These are phyloP conservation scores for Siphamia tubifer DNA, from an alignment of 2,113 vertebrate species.

Conservation along the genomic window DNA sequence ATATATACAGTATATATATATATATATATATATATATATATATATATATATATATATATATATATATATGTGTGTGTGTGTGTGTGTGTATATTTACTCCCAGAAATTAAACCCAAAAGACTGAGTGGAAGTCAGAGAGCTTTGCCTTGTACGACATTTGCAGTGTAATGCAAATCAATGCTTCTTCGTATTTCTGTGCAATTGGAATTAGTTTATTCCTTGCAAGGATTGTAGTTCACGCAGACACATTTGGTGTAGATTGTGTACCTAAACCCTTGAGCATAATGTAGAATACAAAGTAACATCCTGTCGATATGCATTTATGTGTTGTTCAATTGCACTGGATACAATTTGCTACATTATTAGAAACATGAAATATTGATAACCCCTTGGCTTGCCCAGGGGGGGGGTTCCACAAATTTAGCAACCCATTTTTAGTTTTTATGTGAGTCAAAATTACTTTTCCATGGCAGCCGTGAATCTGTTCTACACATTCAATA, in stretches of 20 bases:
- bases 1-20: too few species aligned
- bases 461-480: slow-evolving; percentile 34
- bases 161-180: neutral
- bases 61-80: too few species aligned
- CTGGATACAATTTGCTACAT: slow-evolving; percentile 43
- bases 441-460: slow-evolving; percentile 41
- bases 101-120: neutral
- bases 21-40: too few species aligned
- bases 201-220: slow-evolving; percentile 10
- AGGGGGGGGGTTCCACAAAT: neutral
- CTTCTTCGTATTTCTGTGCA: neutral
- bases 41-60: too few species aligned
- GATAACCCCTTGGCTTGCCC: slow-evolving; percentile 6
- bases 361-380: slow-evolving; percentile 66
- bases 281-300: slow-evolving; percentile 1
- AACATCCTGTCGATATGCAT: slow-evolving; percentile 42
- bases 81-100: too few species aligned
- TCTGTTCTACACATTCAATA: slow-evolving; percentile 16
- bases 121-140: neutral
- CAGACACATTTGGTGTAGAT: neutral
- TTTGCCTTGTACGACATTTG: neutral
- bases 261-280: neutral
- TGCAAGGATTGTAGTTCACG: slow-evolving; percentile 3
- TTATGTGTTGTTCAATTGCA: slow-evolving; percentile 40
- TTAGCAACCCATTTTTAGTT: slow-evolving; percentile 9